phyloP scores from a whole-genome alignment of 1,140 invertebrate genomes.

The Kradibia gibbosae region DNA sequence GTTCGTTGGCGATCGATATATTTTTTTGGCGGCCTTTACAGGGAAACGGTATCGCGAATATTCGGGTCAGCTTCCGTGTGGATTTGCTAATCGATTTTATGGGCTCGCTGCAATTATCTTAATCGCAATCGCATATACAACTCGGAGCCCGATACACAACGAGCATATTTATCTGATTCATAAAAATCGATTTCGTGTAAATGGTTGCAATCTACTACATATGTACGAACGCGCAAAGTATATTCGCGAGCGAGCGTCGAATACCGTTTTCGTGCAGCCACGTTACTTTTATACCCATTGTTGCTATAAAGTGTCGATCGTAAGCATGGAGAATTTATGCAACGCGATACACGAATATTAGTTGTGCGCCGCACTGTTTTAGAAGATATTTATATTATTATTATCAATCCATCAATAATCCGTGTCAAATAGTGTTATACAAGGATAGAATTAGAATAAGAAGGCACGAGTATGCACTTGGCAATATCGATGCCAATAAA shows the following conservation, averaged over 20 bases:
- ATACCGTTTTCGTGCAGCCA: too few species aligned
- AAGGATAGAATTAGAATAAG: not conserved
- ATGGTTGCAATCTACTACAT: not conserved
- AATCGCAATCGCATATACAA: not conserved
- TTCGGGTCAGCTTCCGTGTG: not conserved
- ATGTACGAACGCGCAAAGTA: not conserved
- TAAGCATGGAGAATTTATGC: too few species aligned
- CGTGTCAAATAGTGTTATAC: not conserved
- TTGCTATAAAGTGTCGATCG: not conserved
- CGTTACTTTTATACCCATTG: too few species aligned
- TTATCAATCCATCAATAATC: too few species aligned
- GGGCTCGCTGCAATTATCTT: not conserved
- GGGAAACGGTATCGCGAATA: not conserved
- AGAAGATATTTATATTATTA: not conserved
- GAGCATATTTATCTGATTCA: not conserved
- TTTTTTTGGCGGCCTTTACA: not conserved
- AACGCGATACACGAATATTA: too few species aligned
- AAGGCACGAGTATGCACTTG: not conserved
- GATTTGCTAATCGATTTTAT: not conserved
- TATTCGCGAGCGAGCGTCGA: too few species aligned
- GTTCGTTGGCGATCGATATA: not conserved
- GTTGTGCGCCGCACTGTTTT: too few species aligned
- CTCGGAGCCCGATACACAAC: not conserved
- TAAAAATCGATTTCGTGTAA: not conserved
- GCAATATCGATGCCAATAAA: not conserved